phyloP scores from a whole-genome alignment of 1,140 invertebrate genomes.

The Drosophila takahashii region DNA sequence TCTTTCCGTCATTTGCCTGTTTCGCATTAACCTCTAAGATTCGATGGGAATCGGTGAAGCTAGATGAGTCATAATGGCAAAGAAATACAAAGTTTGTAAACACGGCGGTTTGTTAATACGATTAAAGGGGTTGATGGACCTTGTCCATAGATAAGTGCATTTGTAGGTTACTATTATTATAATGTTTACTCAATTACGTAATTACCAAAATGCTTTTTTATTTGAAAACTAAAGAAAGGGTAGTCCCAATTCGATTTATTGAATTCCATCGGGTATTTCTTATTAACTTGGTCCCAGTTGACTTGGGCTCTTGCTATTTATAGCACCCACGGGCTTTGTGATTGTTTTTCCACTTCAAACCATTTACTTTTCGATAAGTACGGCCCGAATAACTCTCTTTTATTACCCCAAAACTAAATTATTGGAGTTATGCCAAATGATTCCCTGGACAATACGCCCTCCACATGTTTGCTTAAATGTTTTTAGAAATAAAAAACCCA shows the following conservation, averaged over 20 bases:
- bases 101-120: neutral
- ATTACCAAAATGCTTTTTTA: conserved; percentile 4
- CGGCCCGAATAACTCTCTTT: neutral
- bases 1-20: conserved; percentile 10
- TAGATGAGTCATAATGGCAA: conserved; percentile 18
- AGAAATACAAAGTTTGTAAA: neutral
- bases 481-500: conserved; percentile 24
- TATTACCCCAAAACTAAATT: neutral
- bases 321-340: conserved; percentile 21
- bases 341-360: conserved; percentile 23
- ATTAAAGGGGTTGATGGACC: neutral
- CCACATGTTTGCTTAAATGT: conserved; percentile 34
- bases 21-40: neutral
- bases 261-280: neutral
- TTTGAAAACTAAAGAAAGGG: conserved; percentile 7
- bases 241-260: conserved; percentile 13
- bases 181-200: neutral
- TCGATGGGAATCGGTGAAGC: neutral
- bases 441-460: conserved; percentile 15
- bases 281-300: conserved; percentile 23
- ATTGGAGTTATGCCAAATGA: conserved; percentile 12
- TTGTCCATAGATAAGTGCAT: neutral
- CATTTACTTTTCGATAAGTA: conserved; percentile 21
- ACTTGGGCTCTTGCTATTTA: conserved; percentile 30
- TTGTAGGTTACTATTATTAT: neutral